phyloP scores from a whole-genome alignment of 2,113 vertebrate species.

The Phrynosoma platyrhinos region DNA sequence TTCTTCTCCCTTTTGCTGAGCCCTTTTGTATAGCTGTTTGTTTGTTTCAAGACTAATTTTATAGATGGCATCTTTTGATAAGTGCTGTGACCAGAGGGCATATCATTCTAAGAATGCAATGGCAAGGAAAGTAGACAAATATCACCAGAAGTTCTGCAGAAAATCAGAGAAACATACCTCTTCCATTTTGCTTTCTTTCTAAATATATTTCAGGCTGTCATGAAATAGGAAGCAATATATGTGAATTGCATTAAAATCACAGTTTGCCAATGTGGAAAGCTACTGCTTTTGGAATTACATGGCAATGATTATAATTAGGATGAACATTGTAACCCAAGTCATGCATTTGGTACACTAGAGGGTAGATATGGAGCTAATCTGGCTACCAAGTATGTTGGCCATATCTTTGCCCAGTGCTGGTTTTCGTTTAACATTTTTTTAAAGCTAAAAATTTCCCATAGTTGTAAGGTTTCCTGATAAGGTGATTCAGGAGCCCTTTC shows the following conservation, averaged over 20 bases:
- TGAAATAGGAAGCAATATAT: slow-evolving; percentile 48
- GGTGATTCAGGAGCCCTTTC: too few species aligned
- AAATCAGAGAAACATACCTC: slow-evolving; percentile 16
- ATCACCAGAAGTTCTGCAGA: neutral
- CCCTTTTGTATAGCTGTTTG: slow-evolving; percentile 17
- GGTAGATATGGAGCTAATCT: too few species aligned
- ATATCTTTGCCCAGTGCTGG: too few species aligned
- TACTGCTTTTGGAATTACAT: neutral
- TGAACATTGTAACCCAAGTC: neutral
- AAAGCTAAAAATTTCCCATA: too few species aligned
- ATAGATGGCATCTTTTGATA: slow-evolving; percentile 29
- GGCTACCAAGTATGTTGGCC: too few species aligned
- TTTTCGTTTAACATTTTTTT: too few species aligned
- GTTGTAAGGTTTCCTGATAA: too few species aligned
- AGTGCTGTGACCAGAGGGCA: neutral
- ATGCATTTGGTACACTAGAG: too few species aligned
- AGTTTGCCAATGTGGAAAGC: neutral
- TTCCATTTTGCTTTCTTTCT: slow-evolving; percentile 10
- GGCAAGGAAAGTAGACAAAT: slow-evolving; percentile 16
- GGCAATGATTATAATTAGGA: slow-evolving; percentile 21
- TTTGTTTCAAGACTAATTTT: slow-evolving; percentile 52
- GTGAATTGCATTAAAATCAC: neutral
- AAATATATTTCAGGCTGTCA: slow-evolving; percentile 40
- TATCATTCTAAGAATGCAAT: slow-evolving; percentile 39
- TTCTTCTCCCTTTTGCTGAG: slow-evolving; percentile 25